These are phyloP conservation scores for Poliocrania exsul DNA, from an alignment of 2,797 vertebrate species.

Conservation along the genomic window DNA sequence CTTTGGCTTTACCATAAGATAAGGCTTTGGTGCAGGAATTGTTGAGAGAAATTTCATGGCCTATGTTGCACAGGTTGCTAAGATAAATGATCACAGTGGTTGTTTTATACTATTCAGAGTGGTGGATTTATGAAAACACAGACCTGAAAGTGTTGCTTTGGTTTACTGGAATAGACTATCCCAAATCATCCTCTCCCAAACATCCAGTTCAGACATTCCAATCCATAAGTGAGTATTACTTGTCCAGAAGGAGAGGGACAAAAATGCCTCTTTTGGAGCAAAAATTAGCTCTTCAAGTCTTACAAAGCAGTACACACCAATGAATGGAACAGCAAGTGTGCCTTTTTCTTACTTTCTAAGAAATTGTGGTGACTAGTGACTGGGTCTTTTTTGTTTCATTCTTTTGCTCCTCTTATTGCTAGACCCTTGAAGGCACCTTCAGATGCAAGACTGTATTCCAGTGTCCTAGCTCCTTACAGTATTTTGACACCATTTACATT, in stretches of 20 bases:
- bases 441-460: background rate
- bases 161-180: background rate
- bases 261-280: background rate
- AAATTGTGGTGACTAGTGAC: background rate
- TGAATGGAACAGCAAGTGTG: background rate
- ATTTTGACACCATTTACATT: slow-evolving; percentile 28
- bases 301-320: background rate
- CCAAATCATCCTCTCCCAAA: background rate
- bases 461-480: background rate
- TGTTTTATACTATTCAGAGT: background rate
- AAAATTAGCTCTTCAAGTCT: background rate
- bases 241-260: background rate
- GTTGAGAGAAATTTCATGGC: background rate
- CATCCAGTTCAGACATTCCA: background rate
- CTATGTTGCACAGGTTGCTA: background rate
- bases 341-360: background rate
- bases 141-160: background rate
- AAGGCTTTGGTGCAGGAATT: background rate
- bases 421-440: background rate
- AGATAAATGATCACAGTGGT: background rate
- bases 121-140: background rate
- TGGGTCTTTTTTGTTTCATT: background rate
- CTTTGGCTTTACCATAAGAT: background rate
- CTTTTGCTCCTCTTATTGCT: background rate
- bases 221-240: background rate